Evolutionary conservation across 2,113 vertebrate genomes (phyloP).

Genomic region (Notarius lentiginosus): DNA sequence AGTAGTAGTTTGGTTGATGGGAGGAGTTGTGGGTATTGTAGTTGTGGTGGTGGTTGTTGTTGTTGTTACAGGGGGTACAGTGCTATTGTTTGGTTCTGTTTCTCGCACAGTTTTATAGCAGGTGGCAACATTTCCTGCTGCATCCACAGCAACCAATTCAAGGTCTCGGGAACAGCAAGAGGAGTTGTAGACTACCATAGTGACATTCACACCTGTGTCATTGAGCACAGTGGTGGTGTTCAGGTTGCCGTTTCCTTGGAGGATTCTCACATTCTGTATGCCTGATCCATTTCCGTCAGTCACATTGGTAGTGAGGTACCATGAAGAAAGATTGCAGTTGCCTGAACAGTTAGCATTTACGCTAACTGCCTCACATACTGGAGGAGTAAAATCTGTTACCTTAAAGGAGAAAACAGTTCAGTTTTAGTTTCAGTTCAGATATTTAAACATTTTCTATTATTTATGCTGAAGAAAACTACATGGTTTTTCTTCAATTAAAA

Average conservation of each 20-base stretch:
- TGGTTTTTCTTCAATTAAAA: no score
- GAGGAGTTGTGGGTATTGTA: neutral
- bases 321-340: constrained; percentile 56
- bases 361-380: constrained; percentile 56
- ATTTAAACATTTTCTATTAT: no score
- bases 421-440: no score
- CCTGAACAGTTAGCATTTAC: constrained; percentile 35
- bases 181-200: constrained; percentile 58
- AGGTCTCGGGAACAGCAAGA: constrained; percentile 66
- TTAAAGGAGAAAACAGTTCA: constrained; percentile 31
- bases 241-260: constrained; percentile 64
- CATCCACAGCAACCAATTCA: constrained; percentile 62
- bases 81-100: neutral
- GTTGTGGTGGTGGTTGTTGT: constrained; percentile 20
- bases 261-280: constrained; percentile 54
- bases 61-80: neutral
- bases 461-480: no score
- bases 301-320: constrained; percentile 62
- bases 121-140: constrained; percentile 64
- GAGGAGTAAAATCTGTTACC: constrained; percentile 62
- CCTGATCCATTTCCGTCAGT: constrained; percentile 69
- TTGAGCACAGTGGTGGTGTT: constrained; percentile 53
- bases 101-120: constrained; percentile 57
- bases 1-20: neutral
- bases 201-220: constrained; percentile 52